phyloP scores from a whole-genome alignment of 2,888 invertebrate genomes.

The Drosophila tanythrix region DNA sequence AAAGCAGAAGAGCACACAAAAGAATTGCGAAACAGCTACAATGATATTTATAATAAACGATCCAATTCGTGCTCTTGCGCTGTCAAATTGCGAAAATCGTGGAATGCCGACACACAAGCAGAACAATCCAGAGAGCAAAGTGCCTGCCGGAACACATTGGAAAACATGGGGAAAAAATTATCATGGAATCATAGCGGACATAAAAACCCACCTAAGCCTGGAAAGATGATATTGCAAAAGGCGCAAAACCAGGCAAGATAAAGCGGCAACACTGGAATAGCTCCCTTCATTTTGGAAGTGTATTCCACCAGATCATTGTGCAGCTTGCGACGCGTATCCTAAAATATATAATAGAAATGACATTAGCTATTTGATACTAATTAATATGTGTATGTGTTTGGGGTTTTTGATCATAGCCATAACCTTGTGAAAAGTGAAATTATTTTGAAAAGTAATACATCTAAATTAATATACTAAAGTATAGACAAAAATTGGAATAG shows the following conservation, averaged over 20 bases:
- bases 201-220: constrained; percentile 89
- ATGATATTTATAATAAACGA: constrained; percentile 93
- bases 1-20: constrained; percentile 96
- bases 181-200: too few relatives aligned
- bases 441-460: not conserved
- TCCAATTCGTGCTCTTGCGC: constrained; percentile 90
- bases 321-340: constrained; percentile 91
- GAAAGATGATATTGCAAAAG: constrained; percentile 91
- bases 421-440: not conserved
- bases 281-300: constrained; percentile 94
- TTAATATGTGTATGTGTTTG: not conserved
- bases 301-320: constrained; percentile 92
- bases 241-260: constrained; percentile 95
- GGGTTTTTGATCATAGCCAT: not conserved
- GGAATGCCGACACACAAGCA: constrained; percentile 96
- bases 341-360: not conserved
- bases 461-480: not conserved
- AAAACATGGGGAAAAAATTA: not conserved
- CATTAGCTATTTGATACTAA: not conserved
- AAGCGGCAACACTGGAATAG: constrained; percentile 95
- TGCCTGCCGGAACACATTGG: constrained; percentile 87
- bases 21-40: constrained; percentile 95
- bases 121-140: constrained; percentile 94
- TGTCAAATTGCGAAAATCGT: constrained; percentile 92
- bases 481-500: not conserved